A percentile compares a stretch with the other conserved stretches of the same genome.
phyloP scores from a whole-genome alignment of 2,888 invertebrate species.

The Leucophenga montana region DNA sequence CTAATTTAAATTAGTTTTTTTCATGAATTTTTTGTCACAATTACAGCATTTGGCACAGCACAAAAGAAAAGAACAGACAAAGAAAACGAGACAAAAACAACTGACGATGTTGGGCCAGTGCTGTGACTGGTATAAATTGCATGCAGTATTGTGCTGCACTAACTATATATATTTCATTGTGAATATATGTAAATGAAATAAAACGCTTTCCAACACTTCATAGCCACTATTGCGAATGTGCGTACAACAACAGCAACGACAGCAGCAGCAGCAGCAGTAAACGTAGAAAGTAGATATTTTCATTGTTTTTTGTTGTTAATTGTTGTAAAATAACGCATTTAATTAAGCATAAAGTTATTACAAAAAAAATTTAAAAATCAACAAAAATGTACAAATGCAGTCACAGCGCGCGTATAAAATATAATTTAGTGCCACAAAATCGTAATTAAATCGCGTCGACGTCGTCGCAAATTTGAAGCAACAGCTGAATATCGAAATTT shows the following conservation, averaged over 20 bases:
- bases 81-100: conserved; percentile 42
- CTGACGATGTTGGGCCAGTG: conserved; percentile 34
- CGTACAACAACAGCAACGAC: too few relatives aligned
- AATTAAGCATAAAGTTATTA: conserved; percentile 41
- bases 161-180: too few relatives aligned
- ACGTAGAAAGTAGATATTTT: conserved; percentile 6
- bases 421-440: conserved; percentile 38
- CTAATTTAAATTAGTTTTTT: conserved; percentile 42
- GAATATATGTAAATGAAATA: too few relatives aligned
- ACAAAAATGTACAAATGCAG: conserved; percentile 47
- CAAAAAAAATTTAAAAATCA: conserved; percentile 24
- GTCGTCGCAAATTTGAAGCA: conserved; percentile 45
- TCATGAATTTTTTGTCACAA: conserved; percentile 40
- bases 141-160: too few relatives aligned
- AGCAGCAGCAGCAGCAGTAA: conserved; percentile 7
- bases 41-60: background rate
- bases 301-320: conserved; percentile 48
- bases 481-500: conserved; percentile 58
- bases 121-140: too few relatives aligned
- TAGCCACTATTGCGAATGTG: too few relatives aligned
- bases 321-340: conserved; percentile 26
- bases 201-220: too few relatives aligned
- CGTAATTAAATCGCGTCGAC: conserved; percentile 28
- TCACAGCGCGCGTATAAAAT: conserved; percentile 25
- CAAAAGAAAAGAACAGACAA: conserved; percentile 24